phyloP scores from a whole-genome alignment of 2,888 invertebrate species.

The Eledone cirrhosa region DNA sequence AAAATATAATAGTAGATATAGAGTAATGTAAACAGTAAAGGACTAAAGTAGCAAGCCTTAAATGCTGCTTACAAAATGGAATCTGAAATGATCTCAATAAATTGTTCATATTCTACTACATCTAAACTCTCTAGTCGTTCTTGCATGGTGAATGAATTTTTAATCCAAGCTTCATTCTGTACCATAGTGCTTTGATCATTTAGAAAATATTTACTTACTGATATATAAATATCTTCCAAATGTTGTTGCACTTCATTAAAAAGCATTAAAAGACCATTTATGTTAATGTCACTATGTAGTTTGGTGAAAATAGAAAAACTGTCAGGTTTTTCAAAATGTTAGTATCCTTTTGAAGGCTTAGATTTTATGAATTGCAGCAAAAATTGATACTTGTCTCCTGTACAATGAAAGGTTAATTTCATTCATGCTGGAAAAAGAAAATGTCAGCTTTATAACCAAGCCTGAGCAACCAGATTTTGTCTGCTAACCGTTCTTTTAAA shows the following conservation, averaged over 20 bases:
- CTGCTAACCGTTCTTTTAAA: neutral
- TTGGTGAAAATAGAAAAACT: neutral
- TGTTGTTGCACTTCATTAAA: neutral
- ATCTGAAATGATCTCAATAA: neutral
- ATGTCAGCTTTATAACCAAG: neutral
- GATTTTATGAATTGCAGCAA: neutral
- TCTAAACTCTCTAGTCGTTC: neutral
- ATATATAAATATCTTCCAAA: neutral
- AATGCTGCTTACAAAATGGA: neutral
- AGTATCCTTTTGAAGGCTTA: neutral
- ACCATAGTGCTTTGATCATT: neutral
- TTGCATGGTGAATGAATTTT: neutral
- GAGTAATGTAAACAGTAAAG: no score
- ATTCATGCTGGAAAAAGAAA: neutral
- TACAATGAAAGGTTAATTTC: neutral
- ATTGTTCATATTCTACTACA: neutral
- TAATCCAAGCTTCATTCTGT: neutral
- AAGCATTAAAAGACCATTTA: slow-evolving; percentile 1
- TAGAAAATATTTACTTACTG: slow-evolving; percentile 10
- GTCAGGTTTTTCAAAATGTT: neutral
- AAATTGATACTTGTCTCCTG: neutral
- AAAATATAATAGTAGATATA: no score
- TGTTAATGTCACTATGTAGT: neutral
- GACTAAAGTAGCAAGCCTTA: neutral
- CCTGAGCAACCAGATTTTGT: neutral